Percentiles rank a stretch among this genome's conserved stretches.
Conservation (phyloP, 2,797 vertebrate genomes). For the Gadopsis marmoratus region DNA sequence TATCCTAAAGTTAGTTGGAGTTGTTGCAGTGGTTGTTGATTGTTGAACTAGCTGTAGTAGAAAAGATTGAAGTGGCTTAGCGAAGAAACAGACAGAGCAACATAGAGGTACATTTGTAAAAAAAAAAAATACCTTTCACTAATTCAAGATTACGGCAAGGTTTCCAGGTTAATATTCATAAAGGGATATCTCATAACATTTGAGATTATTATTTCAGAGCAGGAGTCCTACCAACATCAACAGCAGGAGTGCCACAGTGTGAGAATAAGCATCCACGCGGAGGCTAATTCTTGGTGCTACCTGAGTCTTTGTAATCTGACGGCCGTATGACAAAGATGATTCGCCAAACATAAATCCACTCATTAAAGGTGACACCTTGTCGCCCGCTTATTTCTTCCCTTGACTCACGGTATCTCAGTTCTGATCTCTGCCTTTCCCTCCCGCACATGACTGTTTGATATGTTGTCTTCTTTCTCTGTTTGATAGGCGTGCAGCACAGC, state of each 20-base stretch:
- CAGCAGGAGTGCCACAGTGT: conserved; percentile 27
- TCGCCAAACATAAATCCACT: conserved; percentile 57
- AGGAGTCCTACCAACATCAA: not conserved
- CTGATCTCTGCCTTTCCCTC: conserved; percentile 28
- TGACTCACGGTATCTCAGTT: conserved; percentile 30
- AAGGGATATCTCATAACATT: conserved; percentile 16
- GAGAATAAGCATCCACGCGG: conserved; percentile 11
- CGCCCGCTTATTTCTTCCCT: conserved; percentile 14
- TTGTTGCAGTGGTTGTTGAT: not conserved
- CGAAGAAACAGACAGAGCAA: not conserved
- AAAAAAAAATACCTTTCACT: not conserved
- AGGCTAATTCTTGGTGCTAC: conserved; percentile 45
- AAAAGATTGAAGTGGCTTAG: not conserved
- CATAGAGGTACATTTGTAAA: not conserved
- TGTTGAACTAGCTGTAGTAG: not conserved
- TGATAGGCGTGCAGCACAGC: conserved; percentile 36
- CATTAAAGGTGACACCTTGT: conserved; percentile 52
- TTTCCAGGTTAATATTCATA: conserved; percentile 23
- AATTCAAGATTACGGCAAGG: conserved; percentile 29
- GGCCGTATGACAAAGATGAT: conserved; percentile 44
- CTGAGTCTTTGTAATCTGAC: conserved; percentile 63
- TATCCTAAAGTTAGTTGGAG: not conserved
- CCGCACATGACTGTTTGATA: conserved; percentile 38
- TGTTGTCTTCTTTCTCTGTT: conserved; percentile 53
- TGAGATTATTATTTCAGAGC: conserved; percentile 37